Percentiles rank a stretch among this genome's conserved stretches.
Conservation (phyloP, 2,888 invertebrate species). For the Macaria liturata region DNA sequence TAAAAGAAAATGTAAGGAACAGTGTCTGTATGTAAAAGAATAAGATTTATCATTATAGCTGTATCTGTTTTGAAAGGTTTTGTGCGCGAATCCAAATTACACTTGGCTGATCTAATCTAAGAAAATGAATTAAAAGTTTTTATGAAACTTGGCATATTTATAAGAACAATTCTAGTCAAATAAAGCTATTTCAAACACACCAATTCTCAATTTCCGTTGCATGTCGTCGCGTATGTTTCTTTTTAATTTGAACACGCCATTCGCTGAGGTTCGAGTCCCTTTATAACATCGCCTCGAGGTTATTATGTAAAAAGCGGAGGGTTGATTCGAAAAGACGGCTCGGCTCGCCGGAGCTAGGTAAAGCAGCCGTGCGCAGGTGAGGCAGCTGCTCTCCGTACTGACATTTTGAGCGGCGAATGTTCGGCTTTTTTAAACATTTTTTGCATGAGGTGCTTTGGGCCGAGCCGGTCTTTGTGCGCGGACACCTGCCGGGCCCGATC, state of each 20-base stretch:
- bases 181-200: too few relatives aligned
- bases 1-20: too few relatives aligned
- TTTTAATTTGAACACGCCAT: conserved; percentile 6
- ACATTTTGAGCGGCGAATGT: conserved; percentile 62
- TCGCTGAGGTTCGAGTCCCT: conserved; percentile 5
- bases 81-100: too few relatives aligned
- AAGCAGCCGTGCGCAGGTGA: conserved; percentile 55
- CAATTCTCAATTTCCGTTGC: neutral
- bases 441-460: conserved; percentile 54
- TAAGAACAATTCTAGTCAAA: too few relatives aligned
- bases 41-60: too few relatives aligned
- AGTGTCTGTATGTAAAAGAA: too few relatives aligned
- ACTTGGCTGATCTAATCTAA: too few relatives aligned
- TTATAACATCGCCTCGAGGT: conserved; percentile 28
- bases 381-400: conserved; percentile 75
- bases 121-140: too few relatives aligned
- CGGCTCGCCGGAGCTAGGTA: conserved; percentile 33
- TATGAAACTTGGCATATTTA: neutral
- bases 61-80: neutral
- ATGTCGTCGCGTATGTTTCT: conserved; percentile 1
- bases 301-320: conserved; percentile 35
- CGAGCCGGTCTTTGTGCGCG: conserved; percentile 59
- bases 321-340: conserved; percentile 29
- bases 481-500: conserved; percentile 66
- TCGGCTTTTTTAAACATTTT: conserved; percentile 55